Conservation (phyloP, 1,140 invertebrate genomes). For the Aphaenogaster ashmeadi region DNA sequence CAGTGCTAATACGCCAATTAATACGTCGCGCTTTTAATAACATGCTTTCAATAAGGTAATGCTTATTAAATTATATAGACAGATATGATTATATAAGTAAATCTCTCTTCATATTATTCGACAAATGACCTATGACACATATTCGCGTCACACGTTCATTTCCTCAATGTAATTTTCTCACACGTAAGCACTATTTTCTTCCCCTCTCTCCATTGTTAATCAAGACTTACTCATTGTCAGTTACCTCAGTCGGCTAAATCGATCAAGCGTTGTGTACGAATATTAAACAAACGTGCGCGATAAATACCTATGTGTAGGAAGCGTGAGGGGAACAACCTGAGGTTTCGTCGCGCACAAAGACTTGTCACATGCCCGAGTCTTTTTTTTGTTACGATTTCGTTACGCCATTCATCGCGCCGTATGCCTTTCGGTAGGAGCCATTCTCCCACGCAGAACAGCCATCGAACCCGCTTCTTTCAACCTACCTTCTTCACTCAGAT, state of each 20-base stretch:
- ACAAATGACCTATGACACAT: not conserved
- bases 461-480: slow-evolving; percentile 80
- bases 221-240: not conserved
- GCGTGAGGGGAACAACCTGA: slow-evolving; percentile 23
- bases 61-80: not conserved
- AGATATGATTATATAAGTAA: not conserved
- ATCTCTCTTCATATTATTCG: not conserved
- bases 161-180: slow-evolving; percentile 23
- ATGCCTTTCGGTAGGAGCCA: slow-evolving; percentile 59
- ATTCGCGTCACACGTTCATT: not conserved
- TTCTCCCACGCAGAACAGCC: slow-evolving; percentile 83
- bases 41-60: not conserved
- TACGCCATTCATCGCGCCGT: slow-evolving; percentile 68
- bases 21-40: slow-evolving; percentile 22
- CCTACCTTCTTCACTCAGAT: slow-evolving; percentile 69
- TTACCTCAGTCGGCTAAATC: not conserved
- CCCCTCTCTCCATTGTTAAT: not conserved
- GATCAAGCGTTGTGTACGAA: not conserved
- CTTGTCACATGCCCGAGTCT: slow-evolving; percentile 75
- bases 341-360: slow-evolving; percentile 64
- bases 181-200: not conserved
- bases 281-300: not conserved
- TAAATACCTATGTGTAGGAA: slow-evolving; percentile 36
- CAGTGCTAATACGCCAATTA: slow-evolving; percentile 36
- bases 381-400: slow-evolving; percentile 75